Conservation (phyloP, 2,113 vertebrate genomes). For the Oreotragus oreotragus region DNA sequence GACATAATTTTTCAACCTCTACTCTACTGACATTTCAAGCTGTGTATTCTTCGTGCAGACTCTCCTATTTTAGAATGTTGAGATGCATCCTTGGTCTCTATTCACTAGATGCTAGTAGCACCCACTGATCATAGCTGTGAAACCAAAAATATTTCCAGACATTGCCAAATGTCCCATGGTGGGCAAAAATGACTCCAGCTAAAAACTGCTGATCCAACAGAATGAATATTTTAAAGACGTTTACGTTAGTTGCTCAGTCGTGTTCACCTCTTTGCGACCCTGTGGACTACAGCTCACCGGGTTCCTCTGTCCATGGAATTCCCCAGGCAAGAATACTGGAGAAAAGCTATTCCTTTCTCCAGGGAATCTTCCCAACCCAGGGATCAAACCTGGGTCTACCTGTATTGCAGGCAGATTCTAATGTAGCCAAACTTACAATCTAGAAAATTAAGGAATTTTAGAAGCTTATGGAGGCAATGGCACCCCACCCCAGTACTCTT, state of each 20-base stretch:
- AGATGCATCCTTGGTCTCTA: neutral
- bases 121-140: neutral
- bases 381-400: neutral
- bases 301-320: neutral
- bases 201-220: neutral
- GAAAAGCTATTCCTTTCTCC: neutral
- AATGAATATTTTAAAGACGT: neutral
- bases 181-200: neutral
- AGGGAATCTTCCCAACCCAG: neutral
- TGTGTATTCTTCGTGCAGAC: fast-evolving
- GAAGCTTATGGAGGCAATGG: neutral
- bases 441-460: neutral
- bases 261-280: neutral
- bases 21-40: neutral
- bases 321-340: neutral
- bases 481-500: no score
- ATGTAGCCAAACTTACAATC: neutral
- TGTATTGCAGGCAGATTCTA: neutral
- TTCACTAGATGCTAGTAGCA: neutral
- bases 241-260: neutral
- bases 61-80: neutral
- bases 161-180: neutral
- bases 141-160: neutral
- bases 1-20: neutral
- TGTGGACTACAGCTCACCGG: neutral